Evolutionary conservation across 2,888 invertebrate species (phyloP), one percentile per base, ranked within the genome.

Genomic region (Rhaphigaster nebulosa): DNA sequence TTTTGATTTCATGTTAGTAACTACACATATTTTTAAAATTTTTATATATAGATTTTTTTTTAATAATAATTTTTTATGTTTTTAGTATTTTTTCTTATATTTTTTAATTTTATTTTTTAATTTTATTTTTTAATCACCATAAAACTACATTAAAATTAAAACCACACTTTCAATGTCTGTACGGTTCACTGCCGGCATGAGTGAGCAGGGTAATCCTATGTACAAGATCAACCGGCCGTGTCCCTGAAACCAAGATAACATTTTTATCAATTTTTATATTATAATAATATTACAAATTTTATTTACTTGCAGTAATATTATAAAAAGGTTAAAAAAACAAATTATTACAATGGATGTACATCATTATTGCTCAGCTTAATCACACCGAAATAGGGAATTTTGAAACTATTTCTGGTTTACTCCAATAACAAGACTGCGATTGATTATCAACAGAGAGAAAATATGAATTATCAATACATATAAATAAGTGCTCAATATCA

Each of bases 41-140:
- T 91, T 90, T 88, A 91, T 90, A 91, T 88, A 87, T 87, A 87
- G 90, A 70, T 90, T 90, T 90, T 90, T n/a, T 90, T 90, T 91
- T 90, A 90, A 87, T 90, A 38, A 41, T 89, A 89, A 29, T 54
- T 50, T n/a, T 87, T 90, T 91, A 70, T 90, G 29, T 90, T 89
- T 88, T 60, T 90, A 87, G 5, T 38, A 70, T 76, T 38, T 76
- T 76, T 76, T 91, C 87, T 89, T 56, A 89, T 88, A 87, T 90
- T 87, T 54, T 91, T 88, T 88, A 15, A n/a, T n/a, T n/a, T n/a
- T n/a, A n/a, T n/a, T n/a, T n/a, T n/a, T n/a, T n/a, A 45, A 45
- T n/a, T 45, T 84, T 89, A 65, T 76, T 90, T 87, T 88, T 91
- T 70, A 29, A 76, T 70, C 76, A 45, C 65, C 70, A 52, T 65